These are phyloP conservation scores for Drosophila bifasciata DNA, from an alignment of 1,140 invertebrate genomes.

Conservation along the genomic window DNA sequence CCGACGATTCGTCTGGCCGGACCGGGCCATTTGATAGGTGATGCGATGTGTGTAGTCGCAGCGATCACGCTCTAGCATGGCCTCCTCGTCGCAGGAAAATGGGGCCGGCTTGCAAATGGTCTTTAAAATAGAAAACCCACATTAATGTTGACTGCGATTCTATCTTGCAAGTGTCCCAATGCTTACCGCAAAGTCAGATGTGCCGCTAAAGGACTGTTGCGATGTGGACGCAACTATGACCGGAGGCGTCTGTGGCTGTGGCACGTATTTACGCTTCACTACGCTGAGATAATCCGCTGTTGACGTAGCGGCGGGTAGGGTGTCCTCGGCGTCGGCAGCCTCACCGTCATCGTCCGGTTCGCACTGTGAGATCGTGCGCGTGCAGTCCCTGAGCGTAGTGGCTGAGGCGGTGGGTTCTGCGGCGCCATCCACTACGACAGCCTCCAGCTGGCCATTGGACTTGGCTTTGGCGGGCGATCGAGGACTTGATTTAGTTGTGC, in stretches of 20 bases:
- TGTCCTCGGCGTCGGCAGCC: constrained; percentile 55
- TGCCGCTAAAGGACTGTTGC: constrained; percentile 41
- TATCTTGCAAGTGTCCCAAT: too few species aligned
- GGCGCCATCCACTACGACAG: constrained; percentile 18
- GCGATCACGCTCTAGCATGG: constrained; percentile 89
- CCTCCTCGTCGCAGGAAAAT: constrained; percentile 94
- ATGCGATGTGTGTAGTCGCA: constrained; percentile 95
- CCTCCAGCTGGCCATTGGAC: constrained; percentile 12
- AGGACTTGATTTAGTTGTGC: constrained; percentile 30
- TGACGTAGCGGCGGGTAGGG: constrained; percentile 28
- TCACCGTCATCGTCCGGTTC: constrained; percentile 65
- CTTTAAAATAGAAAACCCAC: constrained; percentile 85
- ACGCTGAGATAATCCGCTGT: constrained; percentile 60
- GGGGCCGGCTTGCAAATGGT: constrained; percentile 93
- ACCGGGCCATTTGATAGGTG: constrained; percentile 92
- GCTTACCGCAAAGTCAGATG: constrained; percentile 72
- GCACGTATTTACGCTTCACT: constrained; percentile 65
- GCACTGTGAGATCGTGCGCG: constrained; percentile 78
- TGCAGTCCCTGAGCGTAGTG: constrained; percentile 69
- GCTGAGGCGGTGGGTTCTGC: constrained; percentile 34
- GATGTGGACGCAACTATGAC: constrained; percentile 27
- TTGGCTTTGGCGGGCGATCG: constrained; percentile 16
- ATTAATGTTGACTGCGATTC: too few species aligned
- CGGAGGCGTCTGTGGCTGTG: constrained; percentile 20
- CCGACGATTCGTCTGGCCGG: constrained; percentile 90